Evolutionary conservation across 2,888 invertebrate genomes (phyloP).

Genomic region (Dasypolia templi): DNA sequence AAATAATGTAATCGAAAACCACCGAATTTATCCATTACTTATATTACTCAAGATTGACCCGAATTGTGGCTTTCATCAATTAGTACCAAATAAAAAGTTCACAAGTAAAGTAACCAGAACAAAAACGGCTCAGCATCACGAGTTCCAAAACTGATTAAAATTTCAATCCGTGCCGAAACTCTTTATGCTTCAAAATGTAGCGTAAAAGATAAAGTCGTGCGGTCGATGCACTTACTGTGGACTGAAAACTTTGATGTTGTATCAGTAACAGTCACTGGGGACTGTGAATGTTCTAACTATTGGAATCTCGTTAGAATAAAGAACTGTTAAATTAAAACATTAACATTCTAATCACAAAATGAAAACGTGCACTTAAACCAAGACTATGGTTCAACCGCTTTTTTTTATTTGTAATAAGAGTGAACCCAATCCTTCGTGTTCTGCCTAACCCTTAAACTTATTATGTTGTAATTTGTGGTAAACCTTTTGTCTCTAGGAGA

Average conservation of each 20-base stretch:
- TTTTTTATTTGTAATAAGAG: neutral
- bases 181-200: conserved; percentile 80
- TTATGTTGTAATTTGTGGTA: neutral
- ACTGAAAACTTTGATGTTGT: conserved; percentile 45
- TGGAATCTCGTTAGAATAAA: neutral
- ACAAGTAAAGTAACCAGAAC: conserved; percentile 58
- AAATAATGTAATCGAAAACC: conserved; percentile 58
- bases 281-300: conserved; percentile 25
- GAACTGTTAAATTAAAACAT: neutral
- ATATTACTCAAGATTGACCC: conserved; percentile 39
- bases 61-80: conserved; percentile 60
- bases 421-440: neutral
- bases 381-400: no score
- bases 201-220: conserved; percentile 83
- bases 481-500: neutral
- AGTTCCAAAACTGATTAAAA: conserved; percentile 81
- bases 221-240: conserved; percentile 80
- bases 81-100: conserved; percentile 63
- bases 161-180: conserved; percentile 83
- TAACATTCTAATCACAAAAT: neutral
- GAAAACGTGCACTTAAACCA: neutral
- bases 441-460: neutral
- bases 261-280: conserved; percentile 26
- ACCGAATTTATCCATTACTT: conserved; percentile 37
- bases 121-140: conserved; percentile 75